Evolutionary conservation across 2,888 invertebrate genomes (phyloP).

Genomic region (Leptopilina myrica): DNA sequence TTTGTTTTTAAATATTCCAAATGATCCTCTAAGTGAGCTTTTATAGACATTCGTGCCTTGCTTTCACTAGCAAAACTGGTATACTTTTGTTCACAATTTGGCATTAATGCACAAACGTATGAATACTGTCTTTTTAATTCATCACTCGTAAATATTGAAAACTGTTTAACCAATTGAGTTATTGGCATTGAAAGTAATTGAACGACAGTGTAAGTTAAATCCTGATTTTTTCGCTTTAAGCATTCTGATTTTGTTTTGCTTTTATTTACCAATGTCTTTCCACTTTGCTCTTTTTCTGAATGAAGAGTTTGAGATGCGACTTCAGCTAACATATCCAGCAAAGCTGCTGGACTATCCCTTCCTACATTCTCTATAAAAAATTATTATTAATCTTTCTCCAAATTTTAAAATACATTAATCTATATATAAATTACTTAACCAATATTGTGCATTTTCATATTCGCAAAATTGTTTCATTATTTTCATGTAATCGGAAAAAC

Average conservation of each 20-base stretch:
- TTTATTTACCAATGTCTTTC: constrained; percentile 56
- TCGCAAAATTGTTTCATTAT: background rate
- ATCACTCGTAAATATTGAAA: constrained; percentile 77
- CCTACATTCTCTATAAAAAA: constrained; percentile 65
- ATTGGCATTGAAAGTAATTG: constrained; percentile 75
- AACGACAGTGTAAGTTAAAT: constrained; percentile 61
- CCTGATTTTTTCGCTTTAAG: constrained; percentile 61
- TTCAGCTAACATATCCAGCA: constrained; percentile 79
- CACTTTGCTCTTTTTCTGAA: constrained; percentile 68
- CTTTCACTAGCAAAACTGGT: constrained; percentile 80
- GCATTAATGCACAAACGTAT: constrained; percentile 77
- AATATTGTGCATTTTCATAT: background rate
- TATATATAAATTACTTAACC: background rate
- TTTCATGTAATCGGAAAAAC: too few species aligned
- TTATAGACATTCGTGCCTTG: constrained; percentile 77
- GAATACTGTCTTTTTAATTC: constrained; percentile 78
- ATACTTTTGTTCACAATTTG: constrained; percentile 77
- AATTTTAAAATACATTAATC: background rate
- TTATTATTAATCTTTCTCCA: too few species aligned
- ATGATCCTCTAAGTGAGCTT: constrained; percentile 77
- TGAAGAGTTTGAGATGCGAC: constrained; percentile 79
- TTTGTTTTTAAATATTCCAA: constrained; percentile 70
- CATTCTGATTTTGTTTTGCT: constrained; percentile 57
- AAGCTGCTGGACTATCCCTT: constrained; percentile 72
- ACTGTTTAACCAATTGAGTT: constrained; percentile 77